Percentiles rank a stretch among this genome's conserved stretches.
Evolutionary conservation across 2,797 vertebrate species (phyloP).

Genomic region (Scyliorhinus canicula): DNA sequence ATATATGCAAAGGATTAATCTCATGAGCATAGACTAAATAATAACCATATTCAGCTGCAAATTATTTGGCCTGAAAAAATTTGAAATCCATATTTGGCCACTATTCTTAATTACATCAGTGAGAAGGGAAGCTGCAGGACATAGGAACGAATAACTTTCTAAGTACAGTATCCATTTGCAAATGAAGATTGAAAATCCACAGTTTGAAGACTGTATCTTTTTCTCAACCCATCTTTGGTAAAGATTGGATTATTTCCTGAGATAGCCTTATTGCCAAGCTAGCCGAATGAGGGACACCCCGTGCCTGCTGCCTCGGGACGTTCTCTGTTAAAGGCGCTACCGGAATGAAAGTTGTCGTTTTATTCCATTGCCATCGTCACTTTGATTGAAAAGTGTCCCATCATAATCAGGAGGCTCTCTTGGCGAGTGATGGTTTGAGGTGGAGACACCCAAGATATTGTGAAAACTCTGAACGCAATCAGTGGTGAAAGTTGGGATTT

Average conservation of each 20-base stretch:
- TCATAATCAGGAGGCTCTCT: background rate
- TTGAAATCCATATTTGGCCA: background rate
- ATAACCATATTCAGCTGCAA: background rate
- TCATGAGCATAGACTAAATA: background rate
- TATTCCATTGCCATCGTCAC: background rate
- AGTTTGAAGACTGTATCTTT: background rate
- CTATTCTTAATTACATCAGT: background rate
- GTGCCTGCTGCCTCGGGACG: too few relatives aligned
- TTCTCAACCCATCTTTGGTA: background rate
- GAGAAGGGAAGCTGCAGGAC: background rate
- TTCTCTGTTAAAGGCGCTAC: background rate
- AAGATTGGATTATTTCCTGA: too few relatives aligned
- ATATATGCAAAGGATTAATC: background rate
- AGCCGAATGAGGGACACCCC: too few relatives aligned
- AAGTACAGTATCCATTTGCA: background rate
- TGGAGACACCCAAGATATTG: background rate
- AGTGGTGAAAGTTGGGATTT: too few relatives aligned
- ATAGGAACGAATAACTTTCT: background rate
- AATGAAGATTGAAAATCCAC: background rate
- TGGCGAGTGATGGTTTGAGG: too few relatives aligned
- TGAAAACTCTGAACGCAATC: background rate
- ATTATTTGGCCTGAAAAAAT: background rate
- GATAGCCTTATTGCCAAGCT: background rate
- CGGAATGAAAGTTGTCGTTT: background rate
- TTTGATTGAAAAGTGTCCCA: background rate